Percentiles rank a stretch among this genome's conserved stretches.
Evolutionary conservation across 2,888 invertebrate species (phyloP).

Genomic region (Drosophila conformis): DNA sequence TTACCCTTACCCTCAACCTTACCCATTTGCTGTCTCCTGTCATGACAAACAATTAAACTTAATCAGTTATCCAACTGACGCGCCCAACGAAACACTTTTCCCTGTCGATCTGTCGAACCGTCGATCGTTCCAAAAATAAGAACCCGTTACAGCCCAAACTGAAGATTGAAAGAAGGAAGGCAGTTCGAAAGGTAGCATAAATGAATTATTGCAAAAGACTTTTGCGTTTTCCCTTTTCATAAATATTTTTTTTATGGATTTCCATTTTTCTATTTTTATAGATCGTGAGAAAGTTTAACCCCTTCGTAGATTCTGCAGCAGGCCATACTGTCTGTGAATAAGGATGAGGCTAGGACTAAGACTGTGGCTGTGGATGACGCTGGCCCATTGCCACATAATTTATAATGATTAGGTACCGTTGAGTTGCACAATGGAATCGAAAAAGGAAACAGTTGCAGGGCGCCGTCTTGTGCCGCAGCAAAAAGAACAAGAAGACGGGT

Average conservation of each 20-base stretch:
- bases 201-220: constrained; percentile 59
- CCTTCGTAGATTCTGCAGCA: constrained; percentile 47
- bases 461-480: constrained; percentile 63
- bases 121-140: constrained; percentile 34
- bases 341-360: constrained; percentile 3
- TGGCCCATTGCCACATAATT: constrained; percentile 75
- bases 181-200: constrained; percentile 22
- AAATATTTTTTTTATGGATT: constrained; percentile 56
- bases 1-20: not conserved
- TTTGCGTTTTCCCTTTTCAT: constrained; percentile 54
- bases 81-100: constrained; percentile 64
- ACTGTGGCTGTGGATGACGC: constrained; percentile 38
- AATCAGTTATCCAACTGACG: constrained; percentile 63
- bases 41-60: constrained; percentile 62
- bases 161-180: constrained; percentile 12
- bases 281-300: constrained; percentile 81
- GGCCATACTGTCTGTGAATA: constrained; percentile 7
- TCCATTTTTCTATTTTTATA: constrained; percentile 59
- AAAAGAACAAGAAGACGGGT: constrained; percentile 59
- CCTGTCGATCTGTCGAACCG: constrained; percentile 42
- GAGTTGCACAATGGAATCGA: constrained; percentile 36
- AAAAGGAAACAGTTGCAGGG: constrained; percentile 70
- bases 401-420: constrained; percentile 76
- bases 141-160: constrained; percentile 51
- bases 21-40: constrained; percentile 21